These are phyloP conservation scores for Clarias macrocephalus DNA, from an alignment of 2,113 vertebrate species.

Conservation along the genomic window DNA sequence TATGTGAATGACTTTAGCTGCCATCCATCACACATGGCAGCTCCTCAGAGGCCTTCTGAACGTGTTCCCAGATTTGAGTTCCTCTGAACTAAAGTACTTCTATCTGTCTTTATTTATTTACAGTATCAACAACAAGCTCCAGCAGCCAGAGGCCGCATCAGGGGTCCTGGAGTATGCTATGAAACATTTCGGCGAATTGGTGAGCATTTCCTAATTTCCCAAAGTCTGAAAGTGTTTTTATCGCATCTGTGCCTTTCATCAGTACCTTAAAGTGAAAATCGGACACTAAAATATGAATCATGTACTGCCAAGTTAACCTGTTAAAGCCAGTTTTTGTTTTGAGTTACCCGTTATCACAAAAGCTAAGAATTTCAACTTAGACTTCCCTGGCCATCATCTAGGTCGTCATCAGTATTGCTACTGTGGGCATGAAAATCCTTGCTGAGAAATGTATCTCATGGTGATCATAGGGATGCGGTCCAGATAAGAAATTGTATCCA, in stretches of 20 bases:
- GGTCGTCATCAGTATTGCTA: not conserved
- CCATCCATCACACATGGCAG: conserved; percentile 31
- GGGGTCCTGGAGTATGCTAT: conserved; percentile 97
- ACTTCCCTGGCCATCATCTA: no score
- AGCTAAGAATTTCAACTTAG: not conserved
- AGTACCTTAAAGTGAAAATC: not conserved
- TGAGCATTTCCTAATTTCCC: conserved; percentile 66
- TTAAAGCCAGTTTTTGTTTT: not conserved
- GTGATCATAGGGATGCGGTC: conserved; percentile 39
- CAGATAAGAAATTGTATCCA: conserved; percentile 50
- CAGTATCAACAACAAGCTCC: conserved; percentile 98
- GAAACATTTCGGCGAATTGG: conserved; percentile 98
- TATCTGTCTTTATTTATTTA: conserved; percentile 54
- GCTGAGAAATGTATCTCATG: conserved; percentile 15
- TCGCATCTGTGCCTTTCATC: not conserved
- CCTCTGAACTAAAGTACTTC: conserved; percentile 10
- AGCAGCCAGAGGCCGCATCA: conserved; percentile 95
- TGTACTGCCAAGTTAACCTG: not conserved
- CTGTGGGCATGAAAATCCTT: not conserved
- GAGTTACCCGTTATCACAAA: not conserved
- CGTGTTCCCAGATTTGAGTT: not conserved
- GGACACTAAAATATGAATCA: not conserved
- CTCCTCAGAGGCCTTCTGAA: conserved; percentile 5
- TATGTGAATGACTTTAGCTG: conserved; percentile 38
- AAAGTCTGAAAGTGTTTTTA: not conserved